Conservation (phyloP, 2,113 vertebrate species). For the Rostratula benghalensis region DNA sequence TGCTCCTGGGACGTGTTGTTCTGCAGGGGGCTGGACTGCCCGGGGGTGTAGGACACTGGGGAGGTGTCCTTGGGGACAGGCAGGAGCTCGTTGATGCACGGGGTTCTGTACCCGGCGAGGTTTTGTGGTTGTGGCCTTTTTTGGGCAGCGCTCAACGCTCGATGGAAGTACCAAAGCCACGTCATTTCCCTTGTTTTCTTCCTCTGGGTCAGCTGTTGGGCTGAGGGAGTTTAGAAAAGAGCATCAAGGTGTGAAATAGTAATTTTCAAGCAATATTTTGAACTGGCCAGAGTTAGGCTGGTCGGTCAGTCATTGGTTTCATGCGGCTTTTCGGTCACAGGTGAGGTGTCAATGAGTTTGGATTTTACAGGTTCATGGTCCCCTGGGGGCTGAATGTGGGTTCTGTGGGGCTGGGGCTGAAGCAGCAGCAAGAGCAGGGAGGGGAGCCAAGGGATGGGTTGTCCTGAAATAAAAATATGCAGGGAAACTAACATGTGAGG, state of each 20-base stretch:
- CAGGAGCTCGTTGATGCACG: too few relatives aligned
- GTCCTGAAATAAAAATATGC: not conserved
- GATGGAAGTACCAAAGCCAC: not conserved
- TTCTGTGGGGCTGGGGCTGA: not conserved
- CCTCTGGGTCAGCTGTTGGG: not conserved
- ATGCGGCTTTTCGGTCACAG: not conserved
- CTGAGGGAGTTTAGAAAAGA: not conserved
- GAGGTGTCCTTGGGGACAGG: too few relatives aligned
- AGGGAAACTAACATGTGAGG: not conserved
- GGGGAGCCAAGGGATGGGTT: not conserved
- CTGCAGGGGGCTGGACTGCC: not conserved
- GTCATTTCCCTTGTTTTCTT: not conserved
- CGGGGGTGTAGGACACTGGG: too few relatives aligned
- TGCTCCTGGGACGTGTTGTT: not conserved
- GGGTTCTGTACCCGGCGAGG: too few relatives aligned
- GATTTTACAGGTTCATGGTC: not conserved
- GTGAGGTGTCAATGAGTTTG: not conserved
- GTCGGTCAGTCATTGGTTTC: not conserved
- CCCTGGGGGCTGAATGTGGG: not conserved
- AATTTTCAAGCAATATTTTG: not conserved
- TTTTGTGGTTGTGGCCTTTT: not conserved
- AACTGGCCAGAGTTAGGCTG: not conserved
- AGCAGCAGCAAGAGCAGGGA: not conserved
- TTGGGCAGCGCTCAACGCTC: not conserved
- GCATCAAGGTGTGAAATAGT: not conserved